Evolutionary conservation across 2,888 invertebrate genomes (phyloP).

Genomic region (Choreutis nemorana): DNA sequence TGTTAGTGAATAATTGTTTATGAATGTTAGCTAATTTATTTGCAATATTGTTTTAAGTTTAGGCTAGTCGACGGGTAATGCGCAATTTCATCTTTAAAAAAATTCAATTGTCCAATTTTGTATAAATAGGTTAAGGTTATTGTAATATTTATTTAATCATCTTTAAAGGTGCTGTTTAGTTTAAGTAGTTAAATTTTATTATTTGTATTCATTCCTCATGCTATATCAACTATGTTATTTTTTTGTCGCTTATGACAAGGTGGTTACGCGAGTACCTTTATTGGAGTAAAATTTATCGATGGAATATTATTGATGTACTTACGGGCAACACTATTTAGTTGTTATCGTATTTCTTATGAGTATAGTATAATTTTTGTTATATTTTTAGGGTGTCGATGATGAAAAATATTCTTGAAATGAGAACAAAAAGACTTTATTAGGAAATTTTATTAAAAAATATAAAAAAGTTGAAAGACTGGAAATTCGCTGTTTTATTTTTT

Average conservation of each 20-base stretch:
- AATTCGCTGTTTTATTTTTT: constrained; percentile 17
- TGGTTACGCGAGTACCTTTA: constrained; percentile 65
- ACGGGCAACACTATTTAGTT: too few species aligned
- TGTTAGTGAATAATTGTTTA: constrained; percentile 17
- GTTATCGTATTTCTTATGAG: too few species aligned
- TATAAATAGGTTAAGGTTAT: constrained; percentile 31
- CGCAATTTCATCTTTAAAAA: constrained; percentile 40
- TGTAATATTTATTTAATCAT: constrained; percentile 21
- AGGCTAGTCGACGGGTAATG: constrained; percentile 64
- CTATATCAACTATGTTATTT: constrained; percentile 15
- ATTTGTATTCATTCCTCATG: constrained; percentile 16
- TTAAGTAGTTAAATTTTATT: constrained; percentile 24
- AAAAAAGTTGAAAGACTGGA: too few species aligned
- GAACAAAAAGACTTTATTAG: constrained; percentile 11
- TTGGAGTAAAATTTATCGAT: constrained; percentile 23
- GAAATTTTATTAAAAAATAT: constrained; percentile 12
- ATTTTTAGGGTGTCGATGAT: too few species aligned
- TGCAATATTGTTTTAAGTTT: constrained; percentile 18
- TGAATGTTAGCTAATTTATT: constrained; percentile 7
- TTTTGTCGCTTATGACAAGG: constrained; percentile 32
- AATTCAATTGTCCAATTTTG: constrained; percentile 57
- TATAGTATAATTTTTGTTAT: constrained; percentile 14
- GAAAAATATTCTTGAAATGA: constrained; percentile 17
- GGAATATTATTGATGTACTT: constrained; percentile 18
- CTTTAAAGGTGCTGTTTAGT: constrained; percentile 39